These are phyloP conservation scores for Epizoanthus illoricatus DNA, from an alignment of 92 coral and sea anemone species.

Conservation along the genomic window DNA sequence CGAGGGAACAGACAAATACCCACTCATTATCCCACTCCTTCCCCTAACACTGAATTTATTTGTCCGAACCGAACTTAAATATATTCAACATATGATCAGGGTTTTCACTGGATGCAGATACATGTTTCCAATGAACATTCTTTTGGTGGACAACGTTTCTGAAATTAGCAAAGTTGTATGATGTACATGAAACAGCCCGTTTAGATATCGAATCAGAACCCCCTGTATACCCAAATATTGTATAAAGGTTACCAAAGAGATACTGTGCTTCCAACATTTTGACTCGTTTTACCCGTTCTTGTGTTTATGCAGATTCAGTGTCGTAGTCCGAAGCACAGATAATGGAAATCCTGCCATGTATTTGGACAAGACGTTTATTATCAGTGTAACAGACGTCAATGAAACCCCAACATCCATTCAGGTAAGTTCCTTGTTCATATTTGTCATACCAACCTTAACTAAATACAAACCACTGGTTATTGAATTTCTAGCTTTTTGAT, in stretches of 20 bases:
- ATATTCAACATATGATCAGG: too few relatives aligned
- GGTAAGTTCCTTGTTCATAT: constrained; percentile 44
- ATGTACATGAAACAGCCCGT: background rate
- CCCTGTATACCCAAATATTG: background rate
- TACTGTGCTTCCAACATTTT: background rate
- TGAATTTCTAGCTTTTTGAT: too few relatives aligned
- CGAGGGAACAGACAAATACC: too few relatives aligned
- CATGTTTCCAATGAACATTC: too few relatives aligned
- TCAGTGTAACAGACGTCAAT: constrained; percentile 74
- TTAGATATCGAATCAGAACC: background rate
- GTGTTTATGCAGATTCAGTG: constrained; percentile 53
- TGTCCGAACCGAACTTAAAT: too few relatives aligned
- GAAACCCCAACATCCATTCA: constrained; percentile 85
- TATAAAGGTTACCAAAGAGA: background rate
- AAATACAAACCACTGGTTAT: background rate
- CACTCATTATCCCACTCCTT: too few relatives aligned
- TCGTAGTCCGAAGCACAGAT: constrained; percentile 88
- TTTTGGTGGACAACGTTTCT: too few relatives aligned
- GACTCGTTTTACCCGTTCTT: too few relatives aligned
- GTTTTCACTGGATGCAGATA: too few relatives aligned
- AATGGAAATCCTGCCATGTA: constrained; percentile 84
- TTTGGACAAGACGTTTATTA: constrained; percentile 68
- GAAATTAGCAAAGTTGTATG: too few relatives aligned
- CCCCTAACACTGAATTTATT: too few relatives aligned
- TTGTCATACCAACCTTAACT: background rate